A percentile compares a stretch with the other conserved stretches of the same genome.
These are phyloP conservation scores for Champsocephalus gunnari DNA, from an alignment of 2,797 vertebrate genomes.

Conservation along the genomic window DNA sequence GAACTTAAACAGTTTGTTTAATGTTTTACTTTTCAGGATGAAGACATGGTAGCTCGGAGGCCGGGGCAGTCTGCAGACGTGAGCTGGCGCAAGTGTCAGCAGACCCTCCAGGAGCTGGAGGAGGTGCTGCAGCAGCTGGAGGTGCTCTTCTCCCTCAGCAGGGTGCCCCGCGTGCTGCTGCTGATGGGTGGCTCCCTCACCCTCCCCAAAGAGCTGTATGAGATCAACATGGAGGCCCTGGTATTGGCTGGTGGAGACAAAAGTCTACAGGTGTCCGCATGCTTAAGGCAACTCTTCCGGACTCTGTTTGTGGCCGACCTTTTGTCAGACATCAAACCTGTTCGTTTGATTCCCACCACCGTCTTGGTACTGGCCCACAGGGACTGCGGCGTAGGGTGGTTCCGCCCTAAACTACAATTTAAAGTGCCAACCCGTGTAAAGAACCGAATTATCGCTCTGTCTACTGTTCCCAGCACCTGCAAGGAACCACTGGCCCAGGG, in stretches of 20 bases:
- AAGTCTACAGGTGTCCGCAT: slow-evolving; percentile 85
- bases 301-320: slow-evolving; percentile 92
- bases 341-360: slow-evolving; percentile 86
- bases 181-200: slow-evolving; percentile 90
- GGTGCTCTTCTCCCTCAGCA: slow-evolving; percentile 90
- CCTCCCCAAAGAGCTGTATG: slow-evolving; percentile 93
- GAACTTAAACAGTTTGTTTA: not conserved
- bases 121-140: slow-evolving; percentile 90
- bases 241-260: slow-evolving; percentile 75
- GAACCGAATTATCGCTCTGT: slow-evolving; percentile 87
- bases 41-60: slow-evolving; percentile 78
- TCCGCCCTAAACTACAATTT: slow-evolving; percentile 93
- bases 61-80: slow-evolving; percentile 64
- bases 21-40: slow-evolving; percentile 74
- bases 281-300: slow-evolving; percentile 92
- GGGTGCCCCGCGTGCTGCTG: slow-evolving; percentile 92
- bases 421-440: slow-evolving; percentile 89
- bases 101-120: slow-evolving; percentile 89
- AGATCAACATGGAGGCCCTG: slow-evolving; percentile 92
- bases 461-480: slow-evolving; percentile 75
- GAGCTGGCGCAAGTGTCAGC: slow-evolving; percentile 86
- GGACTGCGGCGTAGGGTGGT: slow-evolving; percentile 92
- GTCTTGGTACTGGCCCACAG: slow-evolving; percentile 92
- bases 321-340: slow-evolving; percentile 89
- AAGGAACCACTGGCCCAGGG: slow-evolving; percentile 18